Base-by-base conservation (phyloP, 2,797 vertebrate genomes). In the Spinus pinus region DNA sequence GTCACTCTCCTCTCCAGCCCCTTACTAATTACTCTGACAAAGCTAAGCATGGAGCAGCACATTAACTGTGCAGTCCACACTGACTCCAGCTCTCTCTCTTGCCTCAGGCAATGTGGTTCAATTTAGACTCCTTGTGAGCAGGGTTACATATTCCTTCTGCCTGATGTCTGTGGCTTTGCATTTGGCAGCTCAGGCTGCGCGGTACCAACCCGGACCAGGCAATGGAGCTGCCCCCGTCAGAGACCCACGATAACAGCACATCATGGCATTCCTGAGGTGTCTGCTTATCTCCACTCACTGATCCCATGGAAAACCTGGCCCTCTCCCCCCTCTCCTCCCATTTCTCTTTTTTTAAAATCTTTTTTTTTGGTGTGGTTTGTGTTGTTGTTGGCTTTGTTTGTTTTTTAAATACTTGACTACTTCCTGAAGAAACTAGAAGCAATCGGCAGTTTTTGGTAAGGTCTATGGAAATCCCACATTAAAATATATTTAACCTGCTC, bases 191-290 rank as follows among this genome's bases (percentile, higher is more conserved):
- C 49, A 18, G 78, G 72, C 84, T 47, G 44, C 2, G 0, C 0
- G 7, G 93, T 94, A 85, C 95, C 93, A 87, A 9, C 41, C 22
- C 0, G 90, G 73, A 95, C 96, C 90, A 93, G 93, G 96, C 90
- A 83, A 31, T 0, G 10, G 61, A 73, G 49, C 71, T 18, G 16
- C 74, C n/a, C 71, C 41, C 0, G 0, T 27, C 12, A 3, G 35
- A 82, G 65, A 86, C 46, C 75, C 47, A 78, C 0, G 62, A 91
- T 89, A 96, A 70, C 19, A 3, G 51, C 51, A 73, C 65, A 51
- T 31, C 27, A 0, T 12, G 49, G 72, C 81, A 80, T 91, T 95
- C 94, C 69, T 53, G 47, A 82, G 31, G 74, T 44, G 31, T 70
- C 78, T 58, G 51, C 83, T 90, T 51, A 78, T 53, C 81, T 46